Base-by-base conservation (phyloP, 2,888 invertebrate genomes). In the Drosophila mayaguana region DNA sequence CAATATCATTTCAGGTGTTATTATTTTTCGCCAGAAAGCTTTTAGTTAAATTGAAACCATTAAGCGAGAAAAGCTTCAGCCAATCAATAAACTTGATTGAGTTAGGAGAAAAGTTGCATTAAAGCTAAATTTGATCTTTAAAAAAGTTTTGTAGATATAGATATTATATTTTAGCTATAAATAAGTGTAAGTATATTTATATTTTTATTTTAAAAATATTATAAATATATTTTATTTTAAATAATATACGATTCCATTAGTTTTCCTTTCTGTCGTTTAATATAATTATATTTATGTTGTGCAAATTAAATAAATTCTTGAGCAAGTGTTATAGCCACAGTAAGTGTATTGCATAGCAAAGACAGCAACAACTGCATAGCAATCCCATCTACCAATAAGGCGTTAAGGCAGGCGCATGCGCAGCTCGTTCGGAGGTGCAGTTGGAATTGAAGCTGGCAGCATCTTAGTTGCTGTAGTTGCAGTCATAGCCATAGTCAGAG, bases 331-430 rank as follows among this genome's bases (percentile, higher is more conserved):
- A 40, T 22, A 18, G n/a, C 32, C 18, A 11, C 38, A 28, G 54
- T n/a, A 9, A 75, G 81, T 51, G 74, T 73, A 70, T 62, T 54
- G 63, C 50, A 36, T 61, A 62, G 66, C 78, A 69, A 64, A 72
- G 62, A 63, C 68, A 63, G 53, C 50, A n/a, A n/a, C n/a, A n/a
- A n/a, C n/a, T n/a, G n/a, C n/a, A n/a, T n/a, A n/a, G n/a, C n/a
- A n/a, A n/a, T 69, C 69, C 59, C 56, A 36, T 20, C 68, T 57
- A 38, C 62, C 71, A 57, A 75, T 78, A 85, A 83, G 81, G 88
- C 88, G 86, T 80, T 79, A 75, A 80, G 65, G 76, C 72, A 62
- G 87, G 84, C 84, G 84, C 89, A 89, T 75, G 81, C 78, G 65
- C 73, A 63, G 73, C 72, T 63, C 64, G 51, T 60, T 66, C 59